These are phyloP conservation scores for Apostichopus californicus DNA, from an alignment of 35 echinoderm and acorn worm species.

Conservation along the genomic window DNA sequence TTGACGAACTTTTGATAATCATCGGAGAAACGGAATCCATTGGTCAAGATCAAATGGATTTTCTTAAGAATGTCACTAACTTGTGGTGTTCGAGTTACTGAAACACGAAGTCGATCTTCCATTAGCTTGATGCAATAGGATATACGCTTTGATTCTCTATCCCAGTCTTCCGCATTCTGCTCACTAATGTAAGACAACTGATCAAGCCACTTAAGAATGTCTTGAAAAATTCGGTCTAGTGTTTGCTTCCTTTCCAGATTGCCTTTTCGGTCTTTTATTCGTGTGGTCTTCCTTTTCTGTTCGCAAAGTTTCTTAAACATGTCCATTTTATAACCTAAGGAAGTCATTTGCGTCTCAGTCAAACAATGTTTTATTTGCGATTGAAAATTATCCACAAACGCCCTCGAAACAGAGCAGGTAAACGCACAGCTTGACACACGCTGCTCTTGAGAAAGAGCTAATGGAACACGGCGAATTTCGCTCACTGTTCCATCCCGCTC, in stretches of 20 bases:
- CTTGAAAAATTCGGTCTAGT: background rate
- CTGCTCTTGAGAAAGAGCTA: no score
- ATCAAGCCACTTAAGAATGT: background rate
- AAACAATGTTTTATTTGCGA: background rate
- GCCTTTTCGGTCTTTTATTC: background rate
- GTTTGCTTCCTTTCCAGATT: background rate
- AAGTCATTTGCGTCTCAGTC: background rate
- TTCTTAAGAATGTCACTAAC: background rate
- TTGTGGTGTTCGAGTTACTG: background rate
- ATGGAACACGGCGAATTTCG: background rate
- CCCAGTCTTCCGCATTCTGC: conserved; percentile 29
- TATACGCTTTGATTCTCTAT: background rate
- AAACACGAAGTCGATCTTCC: background rate
- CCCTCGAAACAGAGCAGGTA: background rate
- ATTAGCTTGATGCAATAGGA: background rate
- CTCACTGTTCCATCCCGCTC: background rate
- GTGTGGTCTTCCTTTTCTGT: conserved; percentile 1
- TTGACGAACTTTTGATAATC: background rate
- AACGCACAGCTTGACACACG: background rate
- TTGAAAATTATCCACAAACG: background rate
- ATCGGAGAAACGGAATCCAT: background rate
- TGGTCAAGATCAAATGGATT: background rate
- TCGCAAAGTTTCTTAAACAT: conserved; percentile 10
- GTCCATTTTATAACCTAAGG: conserved; percentile 31
- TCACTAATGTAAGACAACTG: background rate